Percentiles rank a stretch among this genome's conserved stretches.
These are phyloP conservation scores for Xylota segnis DNA, from an alignment of 2,888 invertebrate species.

Conservation along the genomic window DNA sequence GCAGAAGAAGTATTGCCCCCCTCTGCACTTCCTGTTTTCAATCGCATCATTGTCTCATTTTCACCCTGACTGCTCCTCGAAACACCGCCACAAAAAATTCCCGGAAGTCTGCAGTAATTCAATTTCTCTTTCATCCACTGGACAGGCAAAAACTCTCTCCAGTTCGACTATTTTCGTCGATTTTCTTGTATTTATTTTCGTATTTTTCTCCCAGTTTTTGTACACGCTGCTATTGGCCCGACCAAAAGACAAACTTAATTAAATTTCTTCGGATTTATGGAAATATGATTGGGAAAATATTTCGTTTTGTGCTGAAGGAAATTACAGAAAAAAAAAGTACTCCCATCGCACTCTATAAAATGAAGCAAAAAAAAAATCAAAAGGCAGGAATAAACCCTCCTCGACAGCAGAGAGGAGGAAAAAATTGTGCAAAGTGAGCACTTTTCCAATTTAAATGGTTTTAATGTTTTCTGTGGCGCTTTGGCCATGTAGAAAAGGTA, in stretches of 20 bases:
- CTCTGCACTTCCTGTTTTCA: too few species aligned
- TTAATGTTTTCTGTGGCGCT: slow-evolving; percentile 10
- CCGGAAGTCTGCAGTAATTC: slow-evolving; percentile 30
- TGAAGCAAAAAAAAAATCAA: not conserved
- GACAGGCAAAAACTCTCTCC: not conserved
- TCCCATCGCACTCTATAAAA: slow-evolving; percentile 10
- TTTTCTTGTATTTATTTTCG: not conserved
- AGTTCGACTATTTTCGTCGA: not conserved
- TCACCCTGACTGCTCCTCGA: not conserved
- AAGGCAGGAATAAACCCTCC: too few species aligned
- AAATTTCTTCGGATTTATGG: slow-evolving; percentile 46
- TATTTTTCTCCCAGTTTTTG: not conserved
- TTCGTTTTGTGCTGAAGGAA: slow-evolving; percentile 24
- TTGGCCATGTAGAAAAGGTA: not conserved
- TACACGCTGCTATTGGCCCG: not conserved
- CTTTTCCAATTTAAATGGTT: slow-evolving; percentile 42
- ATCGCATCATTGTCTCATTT: not conserved
- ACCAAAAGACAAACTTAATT: slow-evolving; percentile 45
- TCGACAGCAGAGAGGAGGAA: not conserved
- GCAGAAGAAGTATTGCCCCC: too few species aligned
- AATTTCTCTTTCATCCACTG: slow-evolving; percentile 5
- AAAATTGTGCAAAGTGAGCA: slow-evolving; percentile 23
- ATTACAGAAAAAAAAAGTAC: slow-evolving; percentile 5
- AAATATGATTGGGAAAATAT: slow-evolving; percentile 47
- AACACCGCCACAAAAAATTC: not conserved